A percentile compares a stretch with the other conserved stretches of the same genome.
Evolutionary conservation across 2,888 invertebrate genomes (phyloP).

Genomic region (Ornithoptera alexandrae): DNA sequence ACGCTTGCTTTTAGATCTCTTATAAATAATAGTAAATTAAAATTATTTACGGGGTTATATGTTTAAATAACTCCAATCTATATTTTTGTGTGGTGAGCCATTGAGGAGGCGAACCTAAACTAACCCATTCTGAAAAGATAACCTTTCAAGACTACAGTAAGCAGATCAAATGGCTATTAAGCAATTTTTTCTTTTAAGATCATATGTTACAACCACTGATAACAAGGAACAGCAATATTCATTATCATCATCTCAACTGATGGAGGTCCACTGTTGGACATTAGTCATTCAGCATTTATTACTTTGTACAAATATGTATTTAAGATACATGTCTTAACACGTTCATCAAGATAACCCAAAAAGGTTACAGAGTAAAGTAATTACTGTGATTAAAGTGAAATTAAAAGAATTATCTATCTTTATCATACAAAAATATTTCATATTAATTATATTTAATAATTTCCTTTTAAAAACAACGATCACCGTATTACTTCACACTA

Average conservation of each 20-base stretch:
- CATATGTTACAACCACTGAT: too few relatives aligned
- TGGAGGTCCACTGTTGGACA: not conserved
- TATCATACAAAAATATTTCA: not conserved
- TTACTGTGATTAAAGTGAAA: not conserved
- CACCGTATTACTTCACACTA: not conserved
- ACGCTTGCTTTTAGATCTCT: too few relatives aligned
- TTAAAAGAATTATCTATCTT: not conserved
- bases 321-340: not conserved
- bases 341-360: slow-evolving; percentile 7
- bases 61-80: too few relatives aligned
- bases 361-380: slow-evolving; percentile 1
- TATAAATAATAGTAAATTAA: too few relatives aligned
- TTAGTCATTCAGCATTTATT: not conserved
- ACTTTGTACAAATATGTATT: not conserved
- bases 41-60: too few relatives aligned
- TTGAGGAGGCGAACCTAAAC: too few relatives aligned
- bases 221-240: too few relatives aligned
- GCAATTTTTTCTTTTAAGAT: too few relatives aligned
- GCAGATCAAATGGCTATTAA: too few relatives aligned
- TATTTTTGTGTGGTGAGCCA: too few relatives aligned
- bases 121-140: too few relatives aligned
- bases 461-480: too few relatives aligned
- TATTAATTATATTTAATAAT: not conserved
- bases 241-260: not conserved
- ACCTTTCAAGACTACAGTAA: not conserved